phyloP scores from a whole-genome alignment of 2,888 invertebrate genomes.

The Lycocerus yunnanus region DNA sequence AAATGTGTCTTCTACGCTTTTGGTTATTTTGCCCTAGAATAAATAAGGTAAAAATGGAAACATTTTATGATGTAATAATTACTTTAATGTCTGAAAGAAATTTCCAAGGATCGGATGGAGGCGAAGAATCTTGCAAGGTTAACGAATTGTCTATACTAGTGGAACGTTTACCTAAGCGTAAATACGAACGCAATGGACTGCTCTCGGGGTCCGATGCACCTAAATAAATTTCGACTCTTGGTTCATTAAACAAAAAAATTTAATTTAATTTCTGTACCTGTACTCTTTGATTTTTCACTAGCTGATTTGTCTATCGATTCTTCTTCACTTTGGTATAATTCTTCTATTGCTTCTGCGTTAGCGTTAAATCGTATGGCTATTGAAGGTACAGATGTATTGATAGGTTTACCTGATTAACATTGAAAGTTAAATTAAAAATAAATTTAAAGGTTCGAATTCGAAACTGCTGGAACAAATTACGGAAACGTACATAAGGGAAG shows the following conservation, averaged over 20 bases:
- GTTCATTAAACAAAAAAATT: not conserved
- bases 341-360: slow-evolving; percentile 76
- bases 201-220: slow-evolving; percentile 45
- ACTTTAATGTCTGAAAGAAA: slow-evolving; percentile 70
- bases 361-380: slow-evolving; percentile 74
- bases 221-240: not conserved
- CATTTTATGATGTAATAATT: slow-evolving; percentile 12
- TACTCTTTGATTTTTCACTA: slow-evolving; percentile 15
- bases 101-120: slow-evolving; percentile 71
- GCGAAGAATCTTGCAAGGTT: slow-evolving; percentile 50
- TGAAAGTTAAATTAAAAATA: not conserved
- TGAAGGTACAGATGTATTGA: slow-evolving; percentile 56
- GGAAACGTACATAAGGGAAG: not conserved
- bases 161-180: slow-evolving; percentile 66
- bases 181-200: slow-evolving; percentile 62
- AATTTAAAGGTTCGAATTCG: not conserved
- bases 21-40: slow-evolving; percentile 68
- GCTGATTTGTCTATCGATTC: slow-evolving; percentile 46
- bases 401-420: slow-evolving; percentile 51
- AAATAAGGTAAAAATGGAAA: slow-evolving; percentile 7
- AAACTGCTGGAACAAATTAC: not conserved
- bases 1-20: slow-evolving; percentile 78
- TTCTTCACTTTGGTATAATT: slow-evolving; percentile 67
- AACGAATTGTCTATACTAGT: slow-evolving; percentile 61
- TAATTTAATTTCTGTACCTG: not conserved